phyloP scores from a whole-genome alignment of 2,113 vertebrate genomes.

The Cariama cristata region DNA sequence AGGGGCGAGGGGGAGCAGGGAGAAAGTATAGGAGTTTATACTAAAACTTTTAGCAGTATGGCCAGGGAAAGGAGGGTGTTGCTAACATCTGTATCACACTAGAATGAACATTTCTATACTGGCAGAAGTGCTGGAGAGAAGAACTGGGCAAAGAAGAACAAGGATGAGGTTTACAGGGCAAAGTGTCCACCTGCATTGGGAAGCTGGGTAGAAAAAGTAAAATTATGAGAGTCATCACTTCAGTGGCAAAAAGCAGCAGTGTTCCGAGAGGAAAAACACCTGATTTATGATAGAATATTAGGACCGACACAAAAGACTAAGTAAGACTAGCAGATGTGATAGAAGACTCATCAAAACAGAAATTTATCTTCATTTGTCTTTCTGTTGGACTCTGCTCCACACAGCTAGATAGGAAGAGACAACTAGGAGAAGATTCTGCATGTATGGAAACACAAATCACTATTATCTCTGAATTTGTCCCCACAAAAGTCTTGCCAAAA shows the following conservation, averaged over 20 bases:
- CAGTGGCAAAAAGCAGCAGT: neutral
- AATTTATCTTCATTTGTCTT: neutral
- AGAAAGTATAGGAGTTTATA: neutral
- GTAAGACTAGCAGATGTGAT: neutral
- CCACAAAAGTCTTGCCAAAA: neutral
- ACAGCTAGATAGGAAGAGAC: neutral
- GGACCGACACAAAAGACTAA: neutral
- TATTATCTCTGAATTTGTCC: neutral
- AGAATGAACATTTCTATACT: fast-evolving
- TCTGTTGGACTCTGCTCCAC: neutral
- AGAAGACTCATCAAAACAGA: neutral
- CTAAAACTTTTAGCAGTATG: neutral
- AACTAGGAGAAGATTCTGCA: neutral
- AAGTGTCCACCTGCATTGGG: neutral
- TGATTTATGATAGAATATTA: neutral
- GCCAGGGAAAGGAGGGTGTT: neutral
- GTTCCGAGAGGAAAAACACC: neutral
- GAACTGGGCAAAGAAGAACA: neutral
- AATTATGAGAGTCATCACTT: neutral
- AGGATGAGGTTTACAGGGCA: neutral
- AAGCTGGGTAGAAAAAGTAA: neutral
- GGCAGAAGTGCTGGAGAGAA: neutral
- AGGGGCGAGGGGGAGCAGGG: too few species aligned
- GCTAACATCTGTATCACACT: neutral
- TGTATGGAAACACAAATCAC: neutral